Percentiles rank a stretch among this genome's conserved stretches.
Evolutionary conservation across 2,888 invertebrate species (phyloP).

Genomic region (Flexamia atlantica): DNA sequence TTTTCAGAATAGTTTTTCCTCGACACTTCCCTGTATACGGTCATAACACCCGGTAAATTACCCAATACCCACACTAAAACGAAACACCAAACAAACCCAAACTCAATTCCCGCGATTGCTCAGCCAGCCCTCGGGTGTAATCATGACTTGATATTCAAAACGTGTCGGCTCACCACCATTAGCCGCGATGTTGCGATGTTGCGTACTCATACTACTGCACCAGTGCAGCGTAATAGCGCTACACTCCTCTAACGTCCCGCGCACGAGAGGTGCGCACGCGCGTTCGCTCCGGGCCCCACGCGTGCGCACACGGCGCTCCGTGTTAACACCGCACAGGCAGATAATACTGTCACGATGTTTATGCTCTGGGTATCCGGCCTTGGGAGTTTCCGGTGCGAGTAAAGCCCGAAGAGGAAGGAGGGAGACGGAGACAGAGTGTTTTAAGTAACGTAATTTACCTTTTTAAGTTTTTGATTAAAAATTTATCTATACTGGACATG

Average conservation of each 20-base stretch:
- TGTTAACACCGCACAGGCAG: background rate
- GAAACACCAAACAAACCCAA: background rate
- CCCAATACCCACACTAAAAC: no score
- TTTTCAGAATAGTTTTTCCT: no score
- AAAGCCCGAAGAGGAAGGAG: no score
- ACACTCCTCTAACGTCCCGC: background rate
- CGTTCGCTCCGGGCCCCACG: background rate
- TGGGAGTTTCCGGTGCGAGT: no score
- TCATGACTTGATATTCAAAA: slow-evolving; percentile 18
- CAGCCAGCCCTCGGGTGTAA: background rate
- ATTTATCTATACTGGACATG: no score
- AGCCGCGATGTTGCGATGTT: background rate
- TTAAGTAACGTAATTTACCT: no score
- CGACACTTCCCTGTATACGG: no score
- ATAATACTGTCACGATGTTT: background rate
- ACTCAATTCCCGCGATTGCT: background rate
- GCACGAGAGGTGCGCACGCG: background rate
- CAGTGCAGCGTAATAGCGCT: background rate
- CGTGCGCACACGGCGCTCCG: background rate
- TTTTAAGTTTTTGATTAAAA: no score
- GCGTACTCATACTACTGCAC: background rate
- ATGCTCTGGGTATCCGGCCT: background rate
- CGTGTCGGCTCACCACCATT: background rate
- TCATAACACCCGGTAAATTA: no score
- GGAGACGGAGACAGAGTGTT: no score